Evolutionary conservation across 2,888 invertebrate species (phyloP).

Genomic region (Micoletzkya japonica): DNA sequence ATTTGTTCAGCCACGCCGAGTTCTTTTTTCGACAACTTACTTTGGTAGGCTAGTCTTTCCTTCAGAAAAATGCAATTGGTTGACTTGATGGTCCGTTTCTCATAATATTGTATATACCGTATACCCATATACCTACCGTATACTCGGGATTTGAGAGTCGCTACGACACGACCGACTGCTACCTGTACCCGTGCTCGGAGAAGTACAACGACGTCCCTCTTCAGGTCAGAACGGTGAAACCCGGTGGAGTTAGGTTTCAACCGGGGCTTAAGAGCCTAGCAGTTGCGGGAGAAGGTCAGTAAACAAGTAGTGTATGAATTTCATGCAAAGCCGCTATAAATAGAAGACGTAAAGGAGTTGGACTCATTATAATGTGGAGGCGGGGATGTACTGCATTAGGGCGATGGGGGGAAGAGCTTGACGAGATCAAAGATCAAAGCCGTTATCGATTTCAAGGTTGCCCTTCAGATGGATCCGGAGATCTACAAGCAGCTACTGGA

Average conservation of each 20-base stretch:
- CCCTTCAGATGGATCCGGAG: slow-evolving; percentile 76
- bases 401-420: background rate
- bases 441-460: too few relatives aligned
- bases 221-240: slow-evolving; percentile 51
- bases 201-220: slow-evolving; percentile 89
- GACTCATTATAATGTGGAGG: background rate
- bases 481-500: slow-evolving; percentile 81
- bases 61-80: too few relatives aligned
- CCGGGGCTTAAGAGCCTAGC: background rate
- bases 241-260: background rate
- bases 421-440: slow-evolving; percentile 2
- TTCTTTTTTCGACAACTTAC: too few relatives aligned
- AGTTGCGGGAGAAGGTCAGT: background rate
- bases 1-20: too few relatives aligned
- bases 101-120: too few relatives aligned
- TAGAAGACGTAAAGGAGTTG: background rate
- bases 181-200: slow-evolving; percentile 83
- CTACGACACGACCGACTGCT: slow-evolving; percentile 96
- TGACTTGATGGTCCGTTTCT: too few relatives aligned
- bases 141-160: slow-evolving; percentile 67
- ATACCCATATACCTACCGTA: too few relatives aligned
- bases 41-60: too few relatives aligned
- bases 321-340: too few relatives aligned
- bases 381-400: background rate
- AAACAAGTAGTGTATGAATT: too few relatives aligned